Conservation (phyloP, 1,140 invertebrate genomes). For the Conus betulinus region DNA sequence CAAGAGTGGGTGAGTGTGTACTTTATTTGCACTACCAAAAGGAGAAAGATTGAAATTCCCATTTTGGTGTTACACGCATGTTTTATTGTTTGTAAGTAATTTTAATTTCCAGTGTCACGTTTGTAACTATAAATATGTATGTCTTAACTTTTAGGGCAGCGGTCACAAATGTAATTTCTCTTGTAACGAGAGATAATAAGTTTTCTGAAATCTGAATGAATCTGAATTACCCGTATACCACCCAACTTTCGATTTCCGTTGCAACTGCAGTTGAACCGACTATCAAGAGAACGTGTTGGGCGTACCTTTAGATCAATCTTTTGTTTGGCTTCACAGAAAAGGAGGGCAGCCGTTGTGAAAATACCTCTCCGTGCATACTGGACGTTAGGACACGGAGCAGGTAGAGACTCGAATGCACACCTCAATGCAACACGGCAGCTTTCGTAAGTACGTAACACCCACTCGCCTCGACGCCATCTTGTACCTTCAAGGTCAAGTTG, state of each 20-base stretch:
- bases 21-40: no score
- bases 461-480: background rate
- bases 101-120: no score
- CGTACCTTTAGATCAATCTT: constrained; percentile 28
- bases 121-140: no score
- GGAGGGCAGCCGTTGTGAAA: background rate
- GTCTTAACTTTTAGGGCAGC: no score
- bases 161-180: no score
- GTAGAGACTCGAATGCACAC: background rate
- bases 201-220: no score
- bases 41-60: no score
- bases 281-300: background rate
- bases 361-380: no score
- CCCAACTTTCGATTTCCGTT: background rate
- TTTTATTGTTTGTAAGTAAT: no score
- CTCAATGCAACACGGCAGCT: background rate
- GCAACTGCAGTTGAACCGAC: background rate
- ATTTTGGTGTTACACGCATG: no score
- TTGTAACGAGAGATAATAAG: no score
- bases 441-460: background rate
- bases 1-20: no score
- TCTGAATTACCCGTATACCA: background rate
- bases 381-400: background rate
- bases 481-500: background rate
- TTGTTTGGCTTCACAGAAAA: background rate